phyloP scores from a whole-genome alignment of 2,113 vertebrate genomes.

The Lasiurus cinereus region DNA sequence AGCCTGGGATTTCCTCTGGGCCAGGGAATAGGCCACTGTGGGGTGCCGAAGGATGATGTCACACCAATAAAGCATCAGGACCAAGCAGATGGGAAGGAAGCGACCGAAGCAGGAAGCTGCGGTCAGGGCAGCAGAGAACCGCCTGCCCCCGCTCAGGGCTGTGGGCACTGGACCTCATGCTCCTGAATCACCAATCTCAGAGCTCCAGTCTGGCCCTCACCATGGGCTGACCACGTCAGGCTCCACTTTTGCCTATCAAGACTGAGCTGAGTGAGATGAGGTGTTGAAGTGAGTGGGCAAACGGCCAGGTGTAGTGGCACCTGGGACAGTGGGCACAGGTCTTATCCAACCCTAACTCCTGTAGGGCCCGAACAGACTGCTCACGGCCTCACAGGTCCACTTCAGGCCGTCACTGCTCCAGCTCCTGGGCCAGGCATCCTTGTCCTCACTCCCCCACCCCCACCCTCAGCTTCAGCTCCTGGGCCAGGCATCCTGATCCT shows the following conservation, averaged over 20 bases:
- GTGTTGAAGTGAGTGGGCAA: background rate
- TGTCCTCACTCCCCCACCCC: background rate
- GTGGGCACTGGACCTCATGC: background rate
- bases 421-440: background rate
- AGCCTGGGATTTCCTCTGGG: too few species aligned
- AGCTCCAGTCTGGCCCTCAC: background rate
- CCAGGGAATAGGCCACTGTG: too few species aligned
- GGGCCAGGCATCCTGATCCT: too few species aligned
- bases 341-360: background rate
- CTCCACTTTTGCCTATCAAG: background rate
- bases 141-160: background rate
- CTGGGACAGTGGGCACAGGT: background rate
- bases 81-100: too few species aligned
- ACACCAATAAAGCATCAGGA: too few species aligned
- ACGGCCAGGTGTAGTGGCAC: background rate
- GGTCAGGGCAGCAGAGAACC: background rate
- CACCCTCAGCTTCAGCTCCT: background rate
- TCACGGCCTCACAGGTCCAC: background rate
- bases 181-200: background rate
- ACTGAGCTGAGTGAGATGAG: background rate
- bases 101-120: too few species aligned
- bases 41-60: too few species aligned
- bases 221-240: background rate
- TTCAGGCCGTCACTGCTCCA: background rate
- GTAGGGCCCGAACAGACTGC: background rate